These are phyloP conservation scores for Tenthredo livida DNA, from an alignment of 2,888 invertebrate species.

Conservation along the genomic window DNA sequence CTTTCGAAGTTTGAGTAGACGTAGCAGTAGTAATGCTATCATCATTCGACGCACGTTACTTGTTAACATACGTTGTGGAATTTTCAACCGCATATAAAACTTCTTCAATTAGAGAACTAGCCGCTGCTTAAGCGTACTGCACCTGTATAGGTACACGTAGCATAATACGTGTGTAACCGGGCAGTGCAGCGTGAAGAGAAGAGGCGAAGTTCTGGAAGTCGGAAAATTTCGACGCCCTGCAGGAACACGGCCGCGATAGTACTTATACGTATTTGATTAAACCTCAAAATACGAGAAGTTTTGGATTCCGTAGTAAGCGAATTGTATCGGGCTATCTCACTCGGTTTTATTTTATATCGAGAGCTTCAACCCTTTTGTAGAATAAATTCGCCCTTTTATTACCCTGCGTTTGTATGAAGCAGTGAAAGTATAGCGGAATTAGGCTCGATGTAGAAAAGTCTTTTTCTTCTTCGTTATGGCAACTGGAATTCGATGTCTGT, in stretches of 20 bases:
- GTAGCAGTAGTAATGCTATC: constrained; percentile 17
- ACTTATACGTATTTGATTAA: constrained; percentile 30
- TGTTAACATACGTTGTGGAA: constrained; percentile 23
- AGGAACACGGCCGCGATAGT: constrained; percentile 7
- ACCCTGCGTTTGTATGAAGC: not conserved
- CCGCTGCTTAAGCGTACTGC: not conserved
- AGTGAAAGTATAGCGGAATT: not conserved
- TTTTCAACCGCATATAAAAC: constrained; percentile 22
- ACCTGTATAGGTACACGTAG: not conserved
- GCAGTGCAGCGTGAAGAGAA: not conserved
- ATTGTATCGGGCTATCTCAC: not conserved
- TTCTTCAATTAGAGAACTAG: constrained; percentile 27
- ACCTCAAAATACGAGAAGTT: constrained; percentile 8
- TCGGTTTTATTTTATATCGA: not conserved
- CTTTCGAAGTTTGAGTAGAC: constrained; percentile 22
- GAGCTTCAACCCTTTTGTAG: not conserved
- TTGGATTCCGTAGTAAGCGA: not conserved
- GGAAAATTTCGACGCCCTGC: not conserved
- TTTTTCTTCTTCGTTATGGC: too few species aligned
- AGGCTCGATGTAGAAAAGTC: not conserved
- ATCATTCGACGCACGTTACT: constrained; percentile 20
- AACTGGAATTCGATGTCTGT: too few species aligned
- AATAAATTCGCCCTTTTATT: not conserved
- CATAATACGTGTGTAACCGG: too few species aligned
- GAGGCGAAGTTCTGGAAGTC: not conserved